These are phyloP conservation scores for Galendromus occidentalis DNA, from an alignment of 1,140 invertebrate species.

Conservation along the genomic window DNA sequence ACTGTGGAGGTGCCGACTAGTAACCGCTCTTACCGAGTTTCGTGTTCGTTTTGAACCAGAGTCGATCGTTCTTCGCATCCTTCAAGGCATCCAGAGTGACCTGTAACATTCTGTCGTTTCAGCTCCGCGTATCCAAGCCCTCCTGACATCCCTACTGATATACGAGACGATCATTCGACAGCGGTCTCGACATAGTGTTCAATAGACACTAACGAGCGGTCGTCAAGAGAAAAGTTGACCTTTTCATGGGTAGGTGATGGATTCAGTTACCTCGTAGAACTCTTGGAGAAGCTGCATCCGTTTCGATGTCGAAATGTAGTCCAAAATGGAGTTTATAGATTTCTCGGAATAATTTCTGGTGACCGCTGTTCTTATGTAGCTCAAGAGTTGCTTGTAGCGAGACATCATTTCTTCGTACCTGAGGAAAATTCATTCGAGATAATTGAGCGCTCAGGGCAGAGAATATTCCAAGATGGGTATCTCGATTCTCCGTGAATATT, in stretches of 20 bases:
- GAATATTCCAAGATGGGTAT: slow-evolving; percentile 20
- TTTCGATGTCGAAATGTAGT: slow-evolving; percentile 97
- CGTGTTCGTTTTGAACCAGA: slow-evolving; percentile 99
- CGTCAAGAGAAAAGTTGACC: too few species aligned
- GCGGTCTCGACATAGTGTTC: too few species aligned
- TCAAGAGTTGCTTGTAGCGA: slow-evolving; percentile 83
- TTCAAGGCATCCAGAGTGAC: slow-evolving; percentile 93
- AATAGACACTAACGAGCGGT: too few species aligned
- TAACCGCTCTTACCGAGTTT: slow-evolving; percentile 49
- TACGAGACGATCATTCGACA: too few species aligned
- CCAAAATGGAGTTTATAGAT: slow-evolving; percentile 96
- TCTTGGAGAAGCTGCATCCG: slow-evolving; percentile 99
- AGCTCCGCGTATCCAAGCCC: too few species aligned
- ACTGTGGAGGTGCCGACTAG: too few species aligned
- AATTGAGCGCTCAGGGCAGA: too few species aligned
- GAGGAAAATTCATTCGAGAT: slow-evolving; percentile 22
- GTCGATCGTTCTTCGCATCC: slow-evolving; percentile 93
- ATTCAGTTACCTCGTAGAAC: slow-evolving; percentile 57
- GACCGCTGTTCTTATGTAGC: slow-evolving; percentile 95
- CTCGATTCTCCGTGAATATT: neutral
- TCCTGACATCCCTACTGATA: too few species aligned
- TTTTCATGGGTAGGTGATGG: too few species aligned
- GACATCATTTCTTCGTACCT: slow-evolving; percentile 94
- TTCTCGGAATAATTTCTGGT: slow-evolving; percentile 99
- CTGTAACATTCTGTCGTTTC: neutral